phyloP scores from a whole-genome alignment of 2,888 invertebrate species.

The Norana najaformis region DNA sequence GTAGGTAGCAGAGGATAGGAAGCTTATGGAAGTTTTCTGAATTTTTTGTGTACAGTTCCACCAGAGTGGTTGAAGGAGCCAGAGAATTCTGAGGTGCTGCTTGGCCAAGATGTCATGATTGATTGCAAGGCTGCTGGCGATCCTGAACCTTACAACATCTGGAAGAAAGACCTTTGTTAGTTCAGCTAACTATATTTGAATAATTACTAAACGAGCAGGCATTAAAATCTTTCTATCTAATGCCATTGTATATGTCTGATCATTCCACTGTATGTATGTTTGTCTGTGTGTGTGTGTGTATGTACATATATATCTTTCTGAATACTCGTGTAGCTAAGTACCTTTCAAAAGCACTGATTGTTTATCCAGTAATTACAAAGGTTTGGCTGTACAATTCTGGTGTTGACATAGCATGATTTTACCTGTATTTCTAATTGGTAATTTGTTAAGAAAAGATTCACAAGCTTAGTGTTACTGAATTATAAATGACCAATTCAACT shows the following conservation, averaged over 20 bases:
- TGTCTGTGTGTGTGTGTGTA: no score
- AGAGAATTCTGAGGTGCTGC: conserved; percentile 60
- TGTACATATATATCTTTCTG: no score
- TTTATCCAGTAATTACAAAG: neutral
- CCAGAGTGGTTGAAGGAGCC: conserved; percentile 65
- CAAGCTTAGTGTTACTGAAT: neutral
- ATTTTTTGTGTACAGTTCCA: conserved; percentile 61
- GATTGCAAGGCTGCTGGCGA: conserved; percentile 64
- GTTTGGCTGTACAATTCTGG: neutral
- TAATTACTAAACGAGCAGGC: neutral
- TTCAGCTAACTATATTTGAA: neutral
- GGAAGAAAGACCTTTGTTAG: conserved; percentile 83
- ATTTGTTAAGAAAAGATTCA: neutral
- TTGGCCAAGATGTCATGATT: conserved; percentile 55
- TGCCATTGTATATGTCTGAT: neutral
- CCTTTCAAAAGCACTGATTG: no score
- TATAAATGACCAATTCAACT: neutral
- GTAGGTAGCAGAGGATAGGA: no score
- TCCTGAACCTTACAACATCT: conserved; percentile 62
- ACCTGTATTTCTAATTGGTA: neutral
- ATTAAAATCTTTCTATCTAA: neutral
- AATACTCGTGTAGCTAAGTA: no score
- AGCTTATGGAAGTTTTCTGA: no score
- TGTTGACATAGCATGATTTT: neutral
- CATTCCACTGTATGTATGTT: no score